Conservation (phyloP, 2,888 invertebrate genomes). For the Griposia aprilina region DNA sequence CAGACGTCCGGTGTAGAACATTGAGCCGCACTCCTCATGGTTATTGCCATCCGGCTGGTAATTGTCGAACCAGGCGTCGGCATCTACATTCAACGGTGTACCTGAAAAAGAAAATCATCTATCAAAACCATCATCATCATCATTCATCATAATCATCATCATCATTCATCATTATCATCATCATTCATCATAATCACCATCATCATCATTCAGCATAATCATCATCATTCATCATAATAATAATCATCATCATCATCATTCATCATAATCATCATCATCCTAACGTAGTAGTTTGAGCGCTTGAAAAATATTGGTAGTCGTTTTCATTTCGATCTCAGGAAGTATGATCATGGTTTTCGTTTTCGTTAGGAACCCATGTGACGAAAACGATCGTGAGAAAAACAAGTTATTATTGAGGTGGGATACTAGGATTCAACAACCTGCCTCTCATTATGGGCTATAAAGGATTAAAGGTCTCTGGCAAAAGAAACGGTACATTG, state of each 20-base stretch:
- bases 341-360: too few relatives aligned
- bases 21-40: conserved; percentile 68
- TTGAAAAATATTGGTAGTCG: neutral
- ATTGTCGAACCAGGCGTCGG: conserved; percentile 75
- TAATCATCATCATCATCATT: too few relatives aligned
- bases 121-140: neutral
- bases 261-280: too few relatives aligned
- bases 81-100: conserved; percentile 56
- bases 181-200: too few relatives aligned
- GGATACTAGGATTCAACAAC: conserved; percentile 48
- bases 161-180: too few relatives aligned
- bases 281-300: too few relatives aligned
- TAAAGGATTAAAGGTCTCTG: conserved; percentile 41
- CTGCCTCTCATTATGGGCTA: conserved; percentile 54
- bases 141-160: too few relatives aligned
- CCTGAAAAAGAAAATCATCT: conserved; percentile 10
- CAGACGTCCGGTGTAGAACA: conserved; percentile 79
- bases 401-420: conserved; percentile 56
- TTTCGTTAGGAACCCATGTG: neutral
- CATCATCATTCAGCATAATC: too few relatives aligned
- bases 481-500: conserved; percentile 36
- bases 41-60: conserved; percentile 76
- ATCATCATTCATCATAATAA: too few relatives aligned
- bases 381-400: conserved; percentile 20
- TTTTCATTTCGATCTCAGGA: neutral